These are phyloP conservation scores for Diadema setosum DNA, from an alignment of 35 echinoderm and acorn worm genomes.

Conservation along the genomic window DNA sequence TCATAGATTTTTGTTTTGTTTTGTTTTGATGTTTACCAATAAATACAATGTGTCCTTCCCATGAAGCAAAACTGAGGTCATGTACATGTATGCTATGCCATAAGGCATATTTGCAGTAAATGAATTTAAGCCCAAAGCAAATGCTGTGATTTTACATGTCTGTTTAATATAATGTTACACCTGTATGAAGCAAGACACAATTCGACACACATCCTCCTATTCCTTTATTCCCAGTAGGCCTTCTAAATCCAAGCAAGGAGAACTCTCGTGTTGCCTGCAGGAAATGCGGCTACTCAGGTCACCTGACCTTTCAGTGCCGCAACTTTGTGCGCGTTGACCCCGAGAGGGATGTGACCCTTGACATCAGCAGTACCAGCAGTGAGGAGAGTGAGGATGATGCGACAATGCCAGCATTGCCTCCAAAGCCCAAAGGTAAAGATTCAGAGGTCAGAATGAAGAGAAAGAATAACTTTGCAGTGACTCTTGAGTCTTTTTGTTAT, in stretches of 20 bases:
- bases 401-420: constrained; percentile 48
- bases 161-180: too few relatives aligned
- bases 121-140: too few relatives aligned
- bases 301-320: constrained; percentile 94
- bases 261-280: constrained; percentile 83
- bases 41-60: too few relatives aligned
- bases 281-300: constrained; percentile 93
- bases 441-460: background rate
- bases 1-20: too few relatives aligned
- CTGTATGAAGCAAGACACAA: too few relatives aligned
- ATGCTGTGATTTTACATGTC: too few relatives aligned
- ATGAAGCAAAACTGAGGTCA: too few relatives aligned
- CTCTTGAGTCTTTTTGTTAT: background rate
- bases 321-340: constrained; percentile 94
- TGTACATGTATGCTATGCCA: too few relatives aligned
- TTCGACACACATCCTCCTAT: too few relatives aligned
- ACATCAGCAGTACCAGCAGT: constrained; percentile 95
- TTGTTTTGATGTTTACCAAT: too few relatives aligned
- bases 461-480: background rate
- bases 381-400: constrained; percentile 44
- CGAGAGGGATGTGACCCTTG: constrained; percentile 73
- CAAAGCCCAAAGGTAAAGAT: constrained; percentile 23
- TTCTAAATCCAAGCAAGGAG: constrained; percentile 81
- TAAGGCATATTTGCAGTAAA: too few relatives aligned
- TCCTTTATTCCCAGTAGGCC: constrained; percentile 5